Base-by-base conservation (phyloP, 2,797 vertebrate species). In the Lagorchestes hirsutus region DNA sequence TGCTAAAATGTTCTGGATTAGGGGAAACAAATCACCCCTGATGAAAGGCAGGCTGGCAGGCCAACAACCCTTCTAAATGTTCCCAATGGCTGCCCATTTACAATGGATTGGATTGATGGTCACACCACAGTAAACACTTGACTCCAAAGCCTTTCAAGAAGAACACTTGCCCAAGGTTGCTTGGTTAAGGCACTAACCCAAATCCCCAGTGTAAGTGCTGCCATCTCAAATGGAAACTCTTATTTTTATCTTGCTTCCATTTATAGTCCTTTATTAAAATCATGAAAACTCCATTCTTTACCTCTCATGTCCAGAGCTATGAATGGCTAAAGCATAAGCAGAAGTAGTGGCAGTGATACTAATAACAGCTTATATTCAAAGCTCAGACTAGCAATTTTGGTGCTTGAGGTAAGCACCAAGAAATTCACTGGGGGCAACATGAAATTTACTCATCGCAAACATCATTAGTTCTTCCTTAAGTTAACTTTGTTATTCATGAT, bases 161-260 rank as follows among this genome's bases (percentile, higher is more conserved):
- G 57, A 55, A 93, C 9, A 0, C 0, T 1, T 6, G 3, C 0
- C 0, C 0, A 9, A 93, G 34, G 0, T 0, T 52, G 9, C 46
- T 90, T 96, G 52, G 0, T 0, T 3, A 14, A 46, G 50, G 40
- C 0, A 57, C 34, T 28, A 87, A 82, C 59, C 92, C 40, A 54
- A n/a, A 34, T 56, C 27, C 95, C 54, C 6, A 74, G 55, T 50
- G 90, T 93, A 90, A 93, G 91, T 82, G 93, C 54, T 90, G 55
- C 0, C 0, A 0, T 95, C 94, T 46, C 54, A 92, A 46, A 34
- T 92, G 34, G 90, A 74, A 92, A 95, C 62, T 6, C 55, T 92
- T 0, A 0, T 18, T 55, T 82, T 93, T 56, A 14, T 1, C 8
- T 4, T 58, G 55, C 91, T 91, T 74, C 90, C 94, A 82, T 55